phyloP scores from a whole-genome alignment of 2,888 invertebrate genomes.

The Ormyrus pomaceus region DNA sequence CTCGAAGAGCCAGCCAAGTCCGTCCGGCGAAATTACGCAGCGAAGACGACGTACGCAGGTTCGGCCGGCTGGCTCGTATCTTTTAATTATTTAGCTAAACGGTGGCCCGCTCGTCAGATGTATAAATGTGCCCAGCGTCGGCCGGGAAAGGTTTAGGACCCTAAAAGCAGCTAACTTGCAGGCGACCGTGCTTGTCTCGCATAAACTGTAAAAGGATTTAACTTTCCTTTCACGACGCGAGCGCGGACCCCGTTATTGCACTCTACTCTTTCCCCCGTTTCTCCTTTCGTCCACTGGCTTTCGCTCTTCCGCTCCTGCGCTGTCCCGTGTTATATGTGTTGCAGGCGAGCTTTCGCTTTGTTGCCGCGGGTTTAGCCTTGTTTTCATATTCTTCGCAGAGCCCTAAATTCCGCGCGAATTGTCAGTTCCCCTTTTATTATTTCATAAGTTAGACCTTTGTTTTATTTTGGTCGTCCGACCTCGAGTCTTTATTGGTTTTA shows the following conservation, averaged over 20 bases:
- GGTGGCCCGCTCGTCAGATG: constrained; percentile 66
- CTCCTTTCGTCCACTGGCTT: too few relatives aligned
- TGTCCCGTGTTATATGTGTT: constrained; percentile 50
- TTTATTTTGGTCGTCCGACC: too few relatives aligned
- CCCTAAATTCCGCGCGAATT: too few relatives aligned
- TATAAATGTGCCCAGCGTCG: constrained; percentile 66
- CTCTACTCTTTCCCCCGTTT: too few relatives aligned
- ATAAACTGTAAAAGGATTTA: constrained; percentile 74
- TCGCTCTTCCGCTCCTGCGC: too few relatives aligned
- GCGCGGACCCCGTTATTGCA: too few relatives aligned
- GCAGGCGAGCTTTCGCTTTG: constrained; percentile 64
- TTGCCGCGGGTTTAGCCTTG: too few relatives aligned
- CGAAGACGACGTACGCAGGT: constrained; percentile 1
- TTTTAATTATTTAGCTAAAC: constrained; percentile 73
- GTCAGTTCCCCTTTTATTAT: too few relatives aligned
- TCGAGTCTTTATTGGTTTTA: too few relatives aligned
- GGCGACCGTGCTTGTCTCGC: constrained; percentile 67
- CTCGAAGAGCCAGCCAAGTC: constrained; percentile 1
- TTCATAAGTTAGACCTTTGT: too few relatives aligned
- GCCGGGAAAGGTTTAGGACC: constrained; percentile 66
- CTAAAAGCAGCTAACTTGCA: constrained; percentile 70
- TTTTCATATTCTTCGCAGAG: too few relatives aligned
- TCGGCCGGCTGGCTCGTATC: constrained; percentile 66
- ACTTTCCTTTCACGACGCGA: constrained; percentile 70
- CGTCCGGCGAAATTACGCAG: constrained; percentile 41